Evolutionary conservation across 2,113 vertebrate genomes (phyloP).

Genomic region (Smithornis capensis): DNA sequence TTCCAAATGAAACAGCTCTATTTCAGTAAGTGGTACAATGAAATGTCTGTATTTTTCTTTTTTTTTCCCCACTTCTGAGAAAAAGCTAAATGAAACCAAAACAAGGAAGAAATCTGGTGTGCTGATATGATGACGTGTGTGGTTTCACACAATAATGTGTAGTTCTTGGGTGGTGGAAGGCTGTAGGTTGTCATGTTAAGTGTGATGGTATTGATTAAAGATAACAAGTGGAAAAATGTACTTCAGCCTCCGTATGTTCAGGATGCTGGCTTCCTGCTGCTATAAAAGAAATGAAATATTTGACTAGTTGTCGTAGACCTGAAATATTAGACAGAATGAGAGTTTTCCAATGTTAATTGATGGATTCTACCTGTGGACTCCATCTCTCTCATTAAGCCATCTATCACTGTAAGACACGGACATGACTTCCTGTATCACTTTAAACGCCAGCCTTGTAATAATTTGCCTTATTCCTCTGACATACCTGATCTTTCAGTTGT

Average conservation of each 20-base stretch:
- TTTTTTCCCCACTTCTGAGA: not conserved
- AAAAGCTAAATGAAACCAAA: not conserved
- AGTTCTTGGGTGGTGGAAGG: not conserved
- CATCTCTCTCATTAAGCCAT: constrained; percentile 5
- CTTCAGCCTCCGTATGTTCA: not conserved
- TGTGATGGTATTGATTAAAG: constrained; percentile 14
- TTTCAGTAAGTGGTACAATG: not conserved
- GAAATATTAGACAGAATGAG: not conserved
- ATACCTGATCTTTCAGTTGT: not conserved
- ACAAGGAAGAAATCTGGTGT: not conserved
- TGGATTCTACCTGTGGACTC: not conserved
- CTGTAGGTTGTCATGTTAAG: not conserved
- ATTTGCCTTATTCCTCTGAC: constrained; percentile 18
- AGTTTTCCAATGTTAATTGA: constrained; percentile 17
- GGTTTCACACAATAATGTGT: not conserved
- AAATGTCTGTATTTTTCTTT: not conserved
- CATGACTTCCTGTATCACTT: constrained; percentile 13
- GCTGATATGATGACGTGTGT: not conserved
- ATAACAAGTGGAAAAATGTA: constrained; percentile 10
- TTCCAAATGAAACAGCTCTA: not conserved
- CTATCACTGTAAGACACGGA: not conserved
- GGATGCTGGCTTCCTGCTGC: not conserved
- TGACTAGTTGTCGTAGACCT: constrained; percentile 3
- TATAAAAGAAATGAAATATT: constrained; percentile 16
- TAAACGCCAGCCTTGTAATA: constrained; percentile 52